These are phyloP conservation scores for Hypanus sabinus DNA, from an alignment of 2,113 vertebrate species.

Conservation along the genomic window DNA sequence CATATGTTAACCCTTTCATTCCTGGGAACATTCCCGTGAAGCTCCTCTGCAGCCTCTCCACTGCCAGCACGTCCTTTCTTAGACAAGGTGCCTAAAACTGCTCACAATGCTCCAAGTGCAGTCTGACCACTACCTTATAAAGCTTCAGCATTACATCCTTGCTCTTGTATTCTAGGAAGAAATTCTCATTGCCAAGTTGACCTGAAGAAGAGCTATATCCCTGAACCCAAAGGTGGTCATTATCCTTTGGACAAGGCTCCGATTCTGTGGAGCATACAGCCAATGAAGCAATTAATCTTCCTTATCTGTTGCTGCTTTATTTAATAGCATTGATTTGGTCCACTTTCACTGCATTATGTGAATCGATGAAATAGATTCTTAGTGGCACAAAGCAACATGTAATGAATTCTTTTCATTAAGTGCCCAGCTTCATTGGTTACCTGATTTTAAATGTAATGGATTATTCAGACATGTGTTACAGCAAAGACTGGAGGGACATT, in stretches of 20 bases:
- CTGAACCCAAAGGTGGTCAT: background rate
- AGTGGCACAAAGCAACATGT: constrained; percentile 40
- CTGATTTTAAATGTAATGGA: constrained; percentile 40
- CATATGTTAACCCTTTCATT: no score
- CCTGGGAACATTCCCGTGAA: no score
- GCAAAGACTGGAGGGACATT: background rate
- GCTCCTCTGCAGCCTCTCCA: no score
- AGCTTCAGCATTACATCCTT: no score
- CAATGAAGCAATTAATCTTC: constrained; percentile 44
- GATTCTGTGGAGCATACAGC: constrained; percentile 33
- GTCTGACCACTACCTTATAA: no score
- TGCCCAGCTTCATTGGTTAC: constrained; percentile 43
- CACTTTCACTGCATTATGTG: constrained; percentile 52
- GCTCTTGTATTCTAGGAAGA: background rate
- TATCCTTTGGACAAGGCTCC: background rate
- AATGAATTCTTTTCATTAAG: constrained; percentile 50
- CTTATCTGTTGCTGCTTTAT: constrained; percentile 46
- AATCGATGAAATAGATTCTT: constrained; percentile 44
- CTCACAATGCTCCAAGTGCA: no score
- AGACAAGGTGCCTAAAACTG: no score
- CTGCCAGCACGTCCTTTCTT: no score
- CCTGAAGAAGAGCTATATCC: background rate
- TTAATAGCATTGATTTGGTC: constrained; percentile 51
- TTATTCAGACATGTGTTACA: constrained; percentile 38
- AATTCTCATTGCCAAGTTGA: background rate